Evolutionary conservation across 2,797 vertebrate genomes (phyloP).

Genomic region (Nyctibius grandis): DNA sequence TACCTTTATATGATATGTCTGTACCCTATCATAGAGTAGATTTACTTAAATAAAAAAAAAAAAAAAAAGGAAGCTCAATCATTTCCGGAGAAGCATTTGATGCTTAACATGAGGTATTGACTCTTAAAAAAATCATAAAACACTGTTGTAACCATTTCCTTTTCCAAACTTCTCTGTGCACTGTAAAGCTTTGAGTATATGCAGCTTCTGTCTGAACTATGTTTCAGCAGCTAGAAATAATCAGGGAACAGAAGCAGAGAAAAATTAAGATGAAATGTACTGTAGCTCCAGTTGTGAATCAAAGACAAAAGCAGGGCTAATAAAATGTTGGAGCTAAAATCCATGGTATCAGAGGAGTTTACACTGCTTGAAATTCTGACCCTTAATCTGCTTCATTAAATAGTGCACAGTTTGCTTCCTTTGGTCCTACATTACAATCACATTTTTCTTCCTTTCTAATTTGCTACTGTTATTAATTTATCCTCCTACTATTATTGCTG

Average conservation of each 20-base stretch:
- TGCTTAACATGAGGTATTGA: not conserved
- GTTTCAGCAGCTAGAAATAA: not conserved
- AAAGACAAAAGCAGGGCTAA: not conserved
- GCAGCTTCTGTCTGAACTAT: not conserved
- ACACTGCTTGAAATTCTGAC: not conserved
- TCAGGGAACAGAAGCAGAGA: not conserved
- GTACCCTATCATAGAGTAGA: not conserved
- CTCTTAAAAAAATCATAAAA: not conserved
- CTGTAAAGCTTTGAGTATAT: not conserved
- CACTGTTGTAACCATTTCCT: not conserved
- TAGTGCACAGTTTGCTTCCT: not conserved
- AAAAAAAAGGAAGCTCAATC: fast-evolving
- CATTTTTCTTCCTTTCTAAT: not conserved
- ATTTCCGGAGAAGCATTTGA: not conserved
- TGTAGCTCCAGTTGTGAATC: not conserved
- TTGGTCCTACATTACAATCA: not conserved
- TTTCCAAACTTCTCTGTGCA: not conserved
- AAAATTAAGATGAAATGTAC: not conserved
- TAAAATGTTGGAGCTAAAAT: not conserved
- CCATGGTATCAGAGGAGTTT: not conserved
- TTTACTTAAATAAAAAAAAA: not conserved
- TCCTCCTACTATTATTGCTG: not conserved
- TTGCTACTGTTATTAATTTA: not conserved
- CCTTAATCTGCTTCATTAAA: not conserved
- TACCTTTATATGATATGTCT: not conserved